Conservation (phyloP, 1,140 invertebrate genomes). For the Tyrophagus putrescentiae region DNA sequence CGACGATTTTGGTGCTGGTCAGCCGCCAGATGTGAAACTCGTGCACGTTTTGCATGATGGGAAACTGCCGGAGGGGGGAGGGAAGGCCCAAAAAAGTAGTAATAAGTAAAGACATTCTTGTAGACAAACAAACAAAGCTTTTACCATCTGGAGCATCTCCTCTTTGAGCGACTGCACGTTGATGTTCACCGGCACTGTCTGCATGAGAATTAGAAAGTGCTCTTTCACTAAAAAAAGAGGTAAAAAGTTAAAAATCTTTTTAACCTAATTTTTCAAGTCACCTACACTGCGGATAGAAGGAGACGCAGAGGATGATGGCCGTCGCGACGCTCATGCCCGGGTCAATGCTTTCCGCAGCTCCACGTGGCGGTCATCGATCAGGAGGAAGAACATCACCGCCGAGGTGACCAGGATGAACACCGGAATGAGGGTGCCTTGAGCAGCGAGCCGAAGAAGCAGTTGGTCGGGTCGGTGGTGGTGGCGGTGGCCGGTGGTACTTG, state of each 20-base stretch:
- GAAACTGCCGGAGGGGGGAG: slow-evolving; percentile 41
- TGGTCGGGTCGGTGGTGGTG: too few species aligned
- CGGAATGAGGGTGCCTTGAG: neutral
- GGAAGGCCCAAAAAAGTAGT: slow-evolving; percentile 13
- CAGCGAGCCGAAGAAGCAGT: neutral
- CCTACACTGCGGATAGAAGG: slow-evolving; percentile 16
- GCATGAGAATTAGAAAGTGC: slow-evolving; percentile 59
- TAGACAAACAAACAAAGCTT: slow-evolving; percentile 21
- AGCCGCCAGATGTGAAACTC: slow-evolving; percentile 90
- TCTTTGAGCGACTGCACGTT: slow-evolving; percentile 72
- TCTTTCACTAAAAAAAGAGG: slow-evolving; percentile 45
- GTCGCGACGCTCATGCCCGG: slow-evolving; percentile 10
- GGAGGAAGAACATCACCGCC: too few species aligned
- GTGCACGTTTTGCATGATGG: slow-evolving; percentile 71
- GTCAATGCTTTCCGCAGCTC: neutral
- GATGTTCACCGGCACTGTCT: slow-evolving; percentile 63
- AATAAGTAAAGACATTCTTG: slow-evolving; percentile 23
- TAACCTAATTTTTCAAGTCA: slow-evolving; percentile 23
- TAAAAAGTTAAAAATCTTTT: slow-evolving; percentile 26
- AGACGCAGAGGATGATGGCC: slow-evolving; percentile 8
- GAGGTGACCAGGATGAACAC: slow-evolving; percentile 5
- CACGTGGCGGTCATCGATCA: too few species aligned
- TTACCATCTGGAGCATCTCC: slow-evolving; percentile 1
- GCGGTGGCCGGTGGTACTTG: too few species aligned
- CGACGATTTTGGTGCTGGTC: slow-evolving; percentile 77